Evolutionary conservation across 1,140 invertebrate species (phyloP).

Genomic region (Galleria mellonella): DNA sequence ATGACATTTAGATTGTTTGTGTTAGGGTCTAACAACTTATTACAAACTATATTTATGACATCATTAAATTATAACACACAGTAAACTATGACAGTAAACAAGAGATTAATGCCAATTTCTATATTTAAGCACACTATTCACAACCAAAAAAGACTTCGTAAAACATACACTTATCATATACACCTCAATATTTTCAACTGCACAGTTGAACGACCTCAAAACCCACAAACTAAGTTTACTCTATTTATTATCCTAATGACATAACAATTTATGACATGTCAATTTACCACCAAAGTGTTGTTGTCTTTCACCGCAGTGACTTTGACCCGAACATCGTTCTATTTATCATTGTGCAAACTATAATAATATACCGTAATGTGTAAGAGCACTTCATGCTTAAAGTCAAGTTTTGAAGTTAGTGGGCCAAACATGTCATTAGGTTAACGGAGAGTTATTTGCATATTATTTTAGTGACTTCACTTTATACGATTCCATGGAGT

Average conservation of each 20-base stretch:
- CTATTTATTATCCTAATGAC: conserved; percentile 21
- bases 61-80: too few species aligned
- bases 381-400: conserved; percentile 32
- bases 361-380: conserved; percentile 53
- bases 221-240: conserved; percentile 14
- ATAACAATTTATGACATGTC: conserved; percentile 23
- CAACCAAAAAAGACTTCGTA: too few species aligned
- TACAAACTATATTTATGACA: too few species aligned
- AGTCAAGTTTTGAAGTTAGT: conserved; percentile 39
- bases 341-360: conserved; percentile 32
- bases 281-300: conserved; percentile 22
- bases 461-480: conserved; percentile 32
- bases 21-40: too few species aligned
- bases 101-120: too few species aligned
- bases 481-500: neutral
- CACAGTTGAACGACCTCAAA: conserved; percentile 19
- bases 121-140: too few species aligned
- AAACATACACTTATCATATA: too few species aligned
- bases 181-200: conserved; percentile 7
- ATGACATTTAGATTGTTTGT: too few species aligned
- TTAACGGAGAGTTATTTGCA: conserved; percentile 58
- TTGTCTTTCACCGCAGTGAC: conserved; percentile 29
- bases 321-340: conserved; percentile 46
- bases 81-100: too few species aligned
- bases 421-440: conserved; percentile 57